Base-by-base conservation (phyloP, 2,797 vertebrate genomes). In the Halcyon badia region DNA sequence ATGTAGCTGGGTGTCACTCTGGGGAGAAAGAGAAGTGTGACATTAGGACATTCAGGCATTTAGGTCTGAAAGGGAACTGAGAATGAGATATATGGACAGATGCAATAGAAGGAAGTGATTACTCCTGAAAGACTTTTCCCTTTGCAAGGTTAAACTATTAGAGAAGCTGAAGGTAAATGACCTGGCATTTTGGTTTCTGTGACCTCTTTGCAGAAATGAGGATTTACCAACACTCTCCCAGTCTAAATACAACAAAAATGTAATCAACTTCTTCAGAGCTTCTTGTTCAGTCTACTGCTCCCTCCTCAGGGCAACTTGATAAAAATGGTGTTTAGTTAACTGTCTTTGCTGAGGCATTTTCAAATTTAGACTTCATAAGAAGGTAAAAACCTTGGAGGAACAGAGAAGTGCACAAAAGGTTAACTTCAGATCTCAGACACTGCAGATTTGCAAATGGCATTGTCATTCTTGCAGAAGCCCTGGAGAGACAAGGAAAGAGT, bases 401-500 rank as follows among this genome's bases (percentile, higher is more conserved):
- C 42, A 64, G 56, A 66, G 39, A 58, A 84, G 16, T 35, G 35
- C 58, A 82, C 44, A 71, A 60, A 96, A 96, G 52, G 66, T 92
- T 94, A 87, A 49, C 83, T 79, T 65, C 14, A 64, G 54, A 56
- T 37, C 70, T 89, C 71, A 82, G 51, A 89, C 64, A 35, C 66
- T 93, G 90, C 80, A 79, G 31, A 68, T 94, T 89, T 95, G 52
- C 77, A 94, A 95, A 95, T 89, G 85, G 44, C 80, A 73, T 64
- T 95, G 95, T 85, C 96, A 89, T 95, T 82, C 73, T 73, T 87
- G 33, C 39, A 82, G 80, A 89, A 91, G 66, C 66, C 91, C 83
- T 86, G 52, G 86, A 80, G 90, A 92, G 93, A 82, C 26, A 71
- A 51, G 28, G 65, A 70, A 91, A 88, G 77, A 85, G 80, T 84